A percentile compares a stretch with the other conserved stretches of the same genome.
Evolutionary conservation across 2,888 invertebrate species (phyloP).

Genomic region (Syrista parreyssii): DNA sequence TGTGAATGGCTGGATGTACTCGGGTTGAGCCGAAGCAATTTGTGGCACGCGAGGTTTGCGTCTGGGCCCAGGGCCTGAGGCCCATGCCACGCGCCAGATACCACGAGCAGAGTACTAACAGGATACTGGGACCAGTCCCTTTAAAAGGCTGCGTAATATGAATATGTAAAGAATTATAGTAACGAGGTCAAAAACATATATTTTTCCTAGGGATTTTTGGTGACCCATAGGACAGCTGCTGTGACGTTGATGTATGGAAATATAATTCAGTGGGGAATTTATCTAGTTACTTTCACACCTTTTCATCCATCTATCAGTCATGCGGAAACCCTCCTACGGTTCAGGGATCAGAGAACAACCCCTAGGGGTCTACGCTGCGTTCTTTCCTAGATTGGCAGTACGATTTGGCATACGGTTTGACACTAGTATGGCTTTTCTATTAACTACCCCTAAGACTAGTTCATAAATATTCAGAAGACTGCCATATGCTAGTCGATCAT

Average conservation of each 20-base stretch:
- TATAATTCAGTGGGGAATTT: background rate
- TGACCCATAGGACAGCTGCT: background rate
- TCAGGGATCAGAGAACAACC: background rate
- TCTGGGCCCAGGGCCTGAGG: conserved; percentile 36
- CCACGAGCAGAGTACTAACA: background rate
- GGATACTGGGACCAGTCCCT: background rate
- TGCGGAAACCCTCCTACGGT: background rate
- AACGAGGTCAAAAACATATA: background rate
- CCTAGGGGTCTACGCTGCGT: background rate
- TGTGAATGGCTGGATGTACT: conserved; percentile 36
- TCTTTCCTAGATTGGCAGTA: background rate
- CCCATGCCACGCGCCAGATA: conserved; percentile 47
- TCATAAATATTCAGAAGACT: conserved; percentile 49
- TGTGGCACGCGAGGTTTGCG: conserved; percentile 60
- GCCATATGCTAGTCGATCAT: conserved; percentile 27
- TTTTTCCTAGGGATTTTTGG: background rate
- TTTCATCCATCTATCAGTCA: background rate
- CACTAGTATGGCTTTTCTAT: conserved; percentile 38
- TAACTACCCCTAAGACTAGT: conserved; percentile 17
- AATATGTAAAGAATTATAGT: background rate
- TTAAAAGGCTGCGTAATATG: background rate
- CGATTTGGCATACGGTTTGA: conserved; percentile 30
- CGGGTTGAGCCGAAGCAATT: conserved; percentile 50
- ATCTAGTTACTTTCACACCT: background rate
- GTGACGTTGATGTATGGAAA: background rate